Evolutionary conservation across 2,113 vertebrate genomes (phyloP), one percentile per base, ranked within the genome.

Genomic region (Oxyruncus cristatus): DNA sequence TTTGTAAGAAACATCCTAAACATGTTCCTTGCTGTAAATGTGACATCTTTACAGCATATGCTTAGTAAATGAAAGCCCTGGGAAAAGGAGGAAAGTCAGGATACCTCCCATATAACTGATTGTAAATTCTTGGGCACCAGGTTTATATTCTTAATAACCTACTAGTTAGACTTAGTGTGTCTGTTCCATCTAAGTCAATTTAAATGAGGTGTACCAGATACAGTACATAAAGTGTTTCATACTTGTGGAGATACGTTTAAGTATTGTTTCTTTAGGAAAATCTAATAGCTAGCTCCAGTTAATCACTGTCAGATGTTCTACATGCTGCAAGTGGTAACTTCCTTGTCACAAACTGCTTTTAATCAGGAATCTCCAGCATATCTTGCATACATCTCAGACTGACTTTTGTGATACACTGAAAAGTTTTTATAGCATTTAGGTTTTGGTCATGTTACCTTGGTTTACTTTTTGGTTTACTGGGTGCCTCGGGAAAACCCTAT

Each of bases 301-400:
- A 99, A 99, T 98, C 98, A 98, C 97, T 98, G 97, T 98, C 98
- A 99, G 98, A 98, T 99, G 98, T 98, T 97, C 89, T 92, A 97
- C 72, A 85, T 88, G 92, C 82, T 97, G 96, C 96, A 96, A 91
- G 89, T 96, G 95, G 82, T 92, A 98, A 98, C 97, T 97, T 97
- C 97, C 95, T 97, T 97, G 94, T 98, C 96, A 98, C 95, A 98
- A 97, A 97, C 92, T 93, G 91, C 89, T 92, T 96, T 97, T 96
- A 96, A 98, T 97, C 92, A 96, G 93, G 95, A 95, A 95, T 95
- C 90, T 95, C 95, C 59, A 95, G 74, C 62, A 37, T 96, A 91
- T 97, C 95, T 96, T 70, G 35, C 85, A 86, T 76, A 85, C 65
- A 92, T 97, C 83, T 92, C 72, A 73, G 81, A 75, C 63, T 49